Evolutionary conservation across 2,888 invertebrate species (phyloP).

Genomic region (Notodonta dromedarius): DNA sequence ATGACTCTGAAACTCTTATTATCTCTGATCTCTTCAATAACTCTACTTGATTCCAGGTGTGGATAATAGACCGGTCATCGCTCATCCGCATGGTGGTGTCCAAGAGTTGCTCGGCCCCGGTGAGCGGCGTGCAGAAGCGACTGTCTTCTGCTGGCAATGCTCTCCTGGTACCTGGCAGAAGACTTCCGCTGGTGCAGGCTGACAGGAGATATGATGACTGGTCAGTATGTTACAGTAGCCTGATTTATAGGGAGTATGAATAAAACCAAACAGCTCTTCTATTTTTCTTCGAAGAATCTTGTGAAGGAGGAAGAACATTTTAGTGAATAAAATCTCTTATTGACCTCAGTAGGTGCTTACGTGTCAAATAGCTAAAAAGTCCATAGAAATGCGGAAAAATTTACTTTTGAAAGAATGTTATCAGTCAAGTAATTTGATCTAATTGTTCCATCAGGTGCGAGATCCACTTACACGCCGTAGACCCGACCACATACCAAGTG

Average conservation of each 20-base stretch:
- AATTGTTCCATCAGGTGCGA: constrained; percentile 87
- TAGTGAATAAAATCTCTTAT: no score
- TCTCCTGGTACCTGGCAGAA: constrained; percentile 89
- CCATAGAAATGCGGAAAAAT: no score
- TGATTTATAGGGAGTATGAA: no score
- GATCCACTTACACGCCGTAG: constrained; percentile 93
- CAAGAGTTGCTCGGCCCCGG: constrained; percentile 87
- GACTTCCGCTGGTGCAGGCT: constrained; percentile 69
- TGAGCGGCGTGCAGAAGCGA: constrained; percentile 88
- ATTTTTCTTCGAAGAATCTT: no score
- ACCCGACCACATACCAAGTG: constrained; percentile 89
- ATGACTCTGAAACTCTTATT: no score
- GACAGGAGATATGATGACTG: constrained; percentile 86
- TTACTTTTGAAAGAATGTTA: no score
- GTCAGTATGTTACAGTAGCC: constrained; percentile 55
- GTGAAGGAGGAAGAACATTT: no score
- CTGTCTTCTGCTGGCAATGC: constrained; percentile 89
- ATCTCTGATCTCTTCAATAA: background rate
- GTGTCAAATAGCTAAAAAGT: no score
- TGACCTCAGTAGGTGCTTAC: no score
- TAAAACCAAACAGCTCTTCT: no score
- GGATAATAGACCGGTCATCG: constrained; percentile 94
- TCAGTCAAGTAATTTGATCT: no score
- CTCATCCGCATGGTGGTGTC: constrained; percentile 93
- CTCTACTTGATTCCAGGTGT: constrained; percentile 84